Evolutionary conservation across 2,797 vertebrate genomes (phyloP).

Genomic region (Salmo trutta): DNA sequence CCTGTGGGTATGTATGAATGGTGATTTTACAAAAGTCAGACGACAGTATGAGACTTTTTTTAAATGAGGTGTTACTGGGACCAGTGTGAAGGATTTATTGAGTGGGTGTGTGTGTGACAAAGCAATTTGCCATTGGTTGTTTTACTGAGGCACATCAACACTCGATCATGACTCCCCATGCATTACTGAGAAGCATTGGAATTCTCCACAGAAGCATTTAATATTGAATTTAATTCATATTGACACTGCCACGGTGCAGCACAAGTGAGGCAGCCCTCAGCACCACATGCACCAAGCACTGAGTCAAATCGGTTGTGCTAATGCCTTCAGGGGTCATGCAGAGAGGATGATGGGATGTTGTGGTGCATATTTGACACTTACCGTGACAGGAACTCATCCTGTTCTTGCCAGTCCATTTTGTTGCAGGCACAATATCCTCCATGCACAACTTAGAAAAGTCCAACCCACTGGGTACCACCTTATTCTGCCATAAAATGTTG

Average conservation of each 20-base stretch:
- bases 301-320: slow-evolving; percentile 48
- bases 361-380: slow-evolving; percentile 49
- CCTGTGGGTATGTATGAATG: slow-evolving; percentile 11
- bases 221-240: too few relatives aligned
- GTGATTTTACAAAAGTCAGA: neutral
- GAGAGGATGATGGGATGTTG: slow-evolving; percentile 60
- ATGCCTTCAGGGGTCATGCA: slow-evolving; percentile 51
- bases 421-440: slow-evolving; percentile 39
- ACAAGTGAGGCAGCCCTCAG: slow-evolving; percentile 44
- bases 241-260: slow-evolving; percentile 39
- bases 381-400: slow-evolving; percentile 34
- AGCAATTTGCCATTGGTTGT: slow-evolving; percentile 1
- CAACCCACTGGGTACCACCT: slow-evolving; percentile 36
- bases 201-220: slow-evolving; percentile 32
- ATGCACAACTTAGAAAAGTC: slow-evolving; percentile 47
- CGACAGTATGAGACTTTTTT: neutral
- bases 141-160: slow-evolving; percentile 39
- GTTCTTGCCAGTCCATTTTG: slow-evolving; percentile 40
- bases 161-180: slow-evolving; percentile 26
- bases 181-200: slow-evolving; percentile 22
- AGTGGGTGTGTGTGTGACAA: neutral
- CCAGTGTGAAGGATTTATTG: neutral
- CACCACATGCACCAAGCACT: slow-evolving; percentile 36
- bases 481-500: slow-evolving; percentile 42
- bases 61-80: neutral